Conservation (phyloP, 2,797 vertebrate species). For the Tolypeutes matacus region DNA sequence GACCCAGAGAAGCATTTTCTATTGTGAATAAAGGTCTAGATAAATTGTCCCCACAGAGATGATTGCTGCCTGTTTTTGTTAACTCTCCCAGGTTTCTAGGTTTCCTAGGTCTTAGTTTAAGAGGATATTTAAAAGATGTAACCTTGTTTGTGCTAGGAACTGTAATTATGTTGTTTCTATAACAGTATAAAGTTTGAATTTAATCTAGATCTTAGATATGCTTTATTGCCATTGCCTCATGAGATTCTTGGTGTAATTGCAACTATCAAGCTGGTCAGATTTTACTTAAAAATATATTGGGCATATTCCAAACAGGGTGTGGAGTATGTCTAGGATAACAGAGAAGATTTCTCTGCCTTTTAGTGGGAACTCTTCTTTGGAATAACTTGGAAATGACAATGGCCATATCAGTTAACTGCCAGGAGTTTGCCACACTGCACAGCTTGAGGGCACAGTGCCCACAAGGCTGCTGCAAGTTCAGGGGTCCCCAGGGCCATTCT, state of each 20-base stretch:
- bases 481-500: too few species aligned
- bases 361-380: background rate
- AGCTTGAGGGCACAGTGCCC: too few species aligned
- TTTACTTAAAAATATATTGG: slow-evolving; percentile 27
- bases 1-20: background rate
- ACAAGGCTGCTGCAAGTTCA: too few species aligned
- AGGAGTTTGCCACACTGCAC: too few species aligned
- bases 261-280: slow-evolving; percentile 44
- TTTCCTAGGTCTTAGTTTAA: background rate
- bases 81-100: background rate
- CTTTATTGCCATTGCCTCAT: slow-evolving; percentile 58
- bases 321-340: background rate
- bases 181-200: slow-evolving; percentile 60
- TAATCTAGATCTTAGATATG: slow-evolving; percentile 66
- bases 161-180: background rate
- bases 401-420: background rate
- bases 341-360: background rate
- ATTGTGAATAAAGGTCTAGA: background rate
- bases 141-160: background rate
- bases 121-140: background rate
- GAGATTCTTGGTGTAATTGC: slow-evolving; percentile 64
- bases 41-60: background rate
- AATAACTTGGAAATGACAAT: background rate
- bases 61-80: background rate
- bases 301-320: background rate